Evolutionary conservation across 2,888 invertebrate genomes (phyloP), one percentile per base, ranked within the genome.

Genomic region (Agonopterix heracliana): DNA sequence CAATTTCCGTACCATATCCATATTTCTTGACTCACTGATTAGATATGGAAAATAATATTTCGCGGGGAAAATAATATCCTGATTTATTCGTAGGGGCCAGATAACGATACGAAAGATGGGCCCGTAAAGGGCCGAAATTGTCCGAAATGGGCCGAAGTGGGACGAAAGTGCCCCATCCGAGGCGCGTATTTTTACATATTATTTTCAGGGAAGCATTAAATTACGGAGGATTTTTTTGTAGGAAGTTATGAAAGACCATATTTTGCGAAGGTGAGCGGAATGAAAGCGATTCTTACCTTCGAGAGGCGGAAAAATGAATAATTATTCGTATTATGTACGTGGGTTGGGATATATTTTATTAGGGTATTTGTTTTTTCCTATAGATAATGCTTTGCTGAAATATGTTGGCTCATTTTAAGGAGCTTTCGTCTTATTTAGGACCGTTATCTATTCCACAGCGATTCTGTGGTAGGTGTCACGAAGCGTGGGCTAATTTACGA

Each of bases 41-140:
- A 84, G 82, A 83, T 85, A 84, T 76, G 80, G 74, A 74, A 73
- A 81, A 79, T 79, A 79, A 81, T 82, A 81, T 80, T 75, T 76
- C 66, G 71, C 71, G 63, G 69, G 71, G 66, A 76, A 78, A 81
- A 82, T 81, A 82, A 81, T 80, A 81, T 72, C 75, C 69, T 80
- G 81, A 85, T 85, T 82, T 83, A 86, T 85, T 74, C 71, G 66
- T 64, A 65, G 66, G 69, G 70, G 74, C 68, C 64, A 79, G 85
- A 85, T 84, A 84, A 78, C 77, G 78, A 73, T 56, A 61, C 66
- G 68, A 71, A 70, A 71, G 83, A 81, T 79, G 78, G 73, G 71
- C 71, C 66, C 72, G 63, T 82, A 81, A 83, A 78, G 69, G 76
- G 71, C 68, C 74, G 72, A 68, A 81, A 78, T 73, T 65, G 77